Evolutionary conservation across 1,140 invertebrate species (phyloP), one percentile per base, ranked within the genome.

Genomic region (Philopotamus ludificatus): DNA sequence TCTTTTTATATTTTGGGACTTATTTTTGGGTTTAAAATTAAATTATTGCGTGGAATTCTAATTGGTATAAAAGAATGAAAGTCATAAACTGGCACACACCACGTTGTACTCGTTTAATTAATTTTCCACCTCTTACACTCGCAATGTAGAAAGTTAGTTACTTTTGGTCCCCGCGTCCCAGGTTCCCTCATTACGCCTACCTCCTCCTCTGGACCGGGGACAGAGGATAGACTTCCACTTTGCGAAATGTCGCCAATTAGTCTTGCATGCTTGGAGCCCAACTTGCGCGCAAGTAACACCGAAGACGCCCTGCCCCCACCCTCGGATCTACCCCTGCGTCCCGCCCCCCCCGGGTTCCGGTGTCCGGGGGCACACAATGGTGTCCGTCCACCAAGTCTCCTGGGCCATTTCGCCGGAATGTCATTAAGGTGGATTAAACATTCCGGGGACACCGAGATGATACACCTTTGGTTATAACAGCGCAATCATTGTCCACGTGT

Each of bases 351-450:
- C n/a, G 28, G 16, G n/a, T 16, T n/a, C n/a, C n/a, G 23, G 20
- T 16, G 57, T 22, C 55, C 1, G 55, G 55, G 55, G 39, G 47
- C 57, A 60, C 45, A 47, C 42, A 41, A 50, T 41, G 60, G 60
- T 50, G 21, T 44, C 25, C 58, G 42, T 60, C 58, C 28, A 39
- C 42, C 58, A 60, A 49, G 23, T 28, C 60, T 53, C 60, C 25
- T 60, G 57, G 57, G 47, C 57, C 47, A 60, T 60, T 53, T 42
- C 60, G 60, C 39, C 42, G 66, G 66, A 68, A 68, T 68, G 66
- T 68, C 66, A 68, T 68, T 68, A 68, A 68, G 66, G 66, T 68
- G 66, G 66, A 68, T 65, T 68, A 65, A 60, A 65, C 61, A 68
- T 68, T 64, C 66, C 66, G 22, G 58, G 54, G 28, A 47, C 25